These are phyloP conservation scores for Atta cephalotes DNA, from an alignment of 1,140 invertebrate species.

Conservation along the genomic window DNA sequence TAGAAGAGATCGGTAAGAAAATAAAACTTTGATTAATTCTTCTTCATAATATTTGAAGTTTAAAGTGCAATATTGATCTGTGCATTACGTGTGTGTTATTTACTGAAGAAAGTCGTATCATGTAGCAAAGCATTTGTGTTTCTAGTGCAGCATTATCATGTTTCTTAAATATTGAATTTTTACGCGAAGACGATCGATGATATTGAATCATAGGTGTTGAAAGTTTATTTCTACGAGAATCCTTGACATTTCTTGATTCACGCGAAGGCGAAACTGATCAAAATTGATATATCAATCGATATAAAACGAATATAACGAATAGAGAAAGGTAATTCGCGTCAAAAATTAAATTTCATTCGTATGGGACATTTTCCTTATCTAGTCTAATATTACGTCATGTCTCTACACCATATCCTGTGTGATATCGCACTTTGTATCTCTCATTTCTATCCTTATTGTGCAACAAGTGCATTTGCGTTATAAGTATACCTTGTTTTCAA, in stretches of 20 bases:
- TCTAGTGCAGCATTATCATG: not conserved
- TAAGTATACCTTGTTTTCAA: not conserved
- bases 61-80: not conserved
- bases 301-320: not conserved
- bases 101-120: not conserved
- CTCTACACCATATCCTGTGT: not conserved
- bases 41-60: not conserved
- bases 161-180: not conserved
- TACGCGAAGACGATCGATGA: not conserved
- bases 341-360: not conserved
- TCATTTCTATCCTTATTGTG: not conserved
- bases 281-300: not conserved
- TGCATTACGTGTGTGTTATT: not conserved
- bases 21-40: not conserved
- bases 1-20: not conserved
- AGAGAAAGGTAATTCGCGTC: not conserved
- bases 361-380: not conserved
- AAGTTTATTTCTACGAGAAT: not conserved
- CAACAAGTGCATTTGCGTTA: not conserved
- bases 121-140: not conserved
- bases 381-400: not conserved
- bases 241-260: constrained; percentile 15
- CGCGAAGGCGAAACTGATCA: not conserved
- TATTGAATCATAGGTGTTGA: not conserved
- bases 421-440: not conserved